Evolutionary conservation across 1,140 invertebrate species (phyloP), one percentile per base, ranked within the genome.

Genomic region (Caenorhabditis inopinata): DNA sequence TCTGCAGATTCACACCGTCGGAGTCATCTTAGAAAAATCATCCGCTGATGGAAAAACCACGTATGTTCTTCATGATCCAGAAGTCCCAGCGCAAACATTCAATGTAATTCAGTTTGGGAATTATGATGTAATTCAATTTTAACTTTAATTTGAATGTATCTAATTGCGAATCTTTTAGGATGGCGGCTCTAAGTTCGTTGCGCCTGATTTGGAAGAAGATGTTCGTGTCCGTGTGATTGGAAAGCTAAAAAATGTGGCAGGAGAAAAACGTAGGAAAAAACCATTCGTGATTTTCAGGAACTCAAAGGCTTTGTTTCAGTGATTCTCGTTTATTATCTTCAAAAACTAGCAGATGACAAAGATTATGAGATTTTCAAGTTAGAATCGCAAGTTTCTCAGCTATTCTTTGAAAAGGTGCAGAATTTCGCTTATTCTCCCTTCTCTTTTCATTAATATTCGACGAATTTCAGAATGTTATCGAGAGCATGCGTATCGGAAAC

Each of bases 361-460:
- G 58, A 68, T 9, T 68, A 68, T 25, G 32, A 68, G 21, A 68
- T 68, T 42, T 68, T 68, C 58, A 68, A 68, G 32, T 16, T 68
- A 2, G 58, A 68, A 42, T 2, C 58, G 0, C 11, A 68, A 68
- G 58, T 38, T 42, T 29, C 58, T 9, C 5, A 68, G 5, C 12
- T 68, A 18, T 68, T 68, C 32, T 68, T 68, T 12, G 12, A 38
- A 21, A 68, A 68, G 48, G 48, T 51, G 18, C n/a, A n/a, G n/a
- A n/a, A n/a, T n/a, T n/a, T n/a, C n/a, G n/a, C n/a, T 42, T 5
- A 7, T 42, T 42, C 38, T 7, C 5, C 14, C 5, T 42, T 42
- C 2, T 23, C 7, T 23, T 23, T 51, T 21, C 7, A 51, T 2
- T 23, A 5, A 23, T 2, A 23, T 51, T 12, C 48, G 25, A 4